These are phyloP conservation scores for Bombus impatiens DNA, from an alignment of 1,140 invertebrate genomes.

Conservation along the genomic window DNA sequence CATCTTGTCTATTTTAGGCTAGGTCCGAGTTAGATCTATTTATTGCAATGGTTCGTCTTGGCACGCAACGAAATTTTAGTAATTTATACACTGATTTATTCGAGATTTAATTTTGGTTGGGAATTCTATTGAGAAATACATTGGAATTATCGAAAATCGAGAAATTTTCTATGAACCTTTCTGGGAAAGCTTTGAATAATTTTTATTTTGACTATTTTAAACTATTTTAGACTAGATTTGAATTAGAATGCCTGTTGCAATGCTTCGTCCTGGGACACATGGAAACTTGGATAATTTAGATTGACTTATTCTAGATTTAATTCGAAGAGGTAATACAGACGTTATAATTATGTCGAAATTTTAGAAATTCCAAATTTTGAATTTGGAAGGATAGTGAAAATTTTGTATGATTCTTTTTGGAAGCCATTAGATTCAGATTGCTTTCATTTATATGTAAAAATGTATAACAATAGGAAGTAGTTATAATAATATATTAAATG, in stretches of 20 bases:
- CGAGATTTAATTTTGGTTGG: neutral
- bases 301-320: neutral
- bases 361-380: too few species aligned
- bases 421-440: neutral
- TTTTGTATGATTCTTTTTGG: too few species aligned
- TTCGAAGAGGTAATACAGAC: too few species aligned
- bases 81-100: neutral
- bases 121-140: neutral
- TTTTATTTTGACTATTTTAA: neutral
- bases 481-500: too few species aligned
- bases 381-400: too few species aligned
- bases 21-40: neutral
- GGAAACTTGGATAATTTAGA: neutral
- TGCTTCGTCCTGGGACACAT: neutral
- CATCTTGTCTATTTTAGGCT: too few species aligned
- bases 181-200: neutral
- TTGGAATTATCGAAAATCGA: neutral
- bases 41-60: neutral
- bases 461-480: too few species aligned
- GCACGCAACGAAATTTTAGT: neutral
- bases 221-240: neutral
- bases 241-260: neutral
- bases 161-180: too few species aligned
- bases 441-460: neutral
- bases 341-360: too few species aligned